phyloP scores from a whole-genome alignment of 2,797 vertebrate genomes.

The Centroberyx gerrardi region DNA sequence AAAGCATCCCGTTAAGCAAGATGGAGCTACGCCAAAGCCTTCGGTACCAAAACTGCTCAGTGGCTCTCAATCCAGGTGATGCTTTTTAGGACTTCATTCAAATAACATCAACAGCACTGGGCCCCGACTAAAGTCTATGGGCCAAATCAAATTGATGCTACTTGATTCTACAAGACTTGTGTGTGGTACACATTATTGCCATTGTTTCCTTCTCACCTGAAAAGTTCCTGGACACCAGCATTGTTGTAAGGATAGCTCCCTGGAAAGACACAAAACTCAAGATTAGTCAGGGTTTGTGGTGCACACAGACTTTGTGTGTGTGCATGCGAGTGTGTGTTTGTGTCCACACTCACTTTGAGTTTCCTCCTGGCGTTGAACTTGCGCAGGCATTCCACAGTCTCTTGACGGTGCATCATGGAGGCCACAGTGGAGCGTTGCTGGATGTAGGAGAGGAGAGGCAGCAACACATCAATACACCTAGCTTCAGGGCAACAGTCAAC shows the following conservation, averaged over 20 bases:
- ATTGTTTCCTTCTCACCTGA: constrained; percentile 88
- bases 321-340: not conserved
- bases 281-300: not conserved
- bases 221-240: constrained; percentile 99
- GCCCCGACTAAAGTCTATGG: not conserved
- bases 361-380: constrained; percentile 99
- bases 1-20: too few species aligned
- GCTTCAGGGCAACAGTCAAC: not conserved
- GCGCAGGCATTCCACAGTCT: constrained; percentile 98
- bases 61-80: not conserved
- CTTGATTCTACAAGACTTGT: not conserved
- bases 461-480: constrained; percentile 1
- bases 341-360: constrained; percentile 89
- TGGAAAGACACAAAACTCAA: constrained; percentile 66
- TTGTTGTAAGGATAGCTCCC: constrained; percentile 98
- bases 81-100: not conserved
- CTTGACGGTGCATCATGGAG: constrained; percentile 99
- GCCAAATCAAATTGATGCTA: not conserved
- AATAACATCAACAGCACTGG: too few species aligned
- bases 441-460: constrained; percentile 47
- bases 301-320: constrained; percentile 6
- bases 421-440: constrained; percentile 99
- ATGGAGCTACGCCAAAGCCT: too few species aligned
- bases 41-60: too few species aligned
- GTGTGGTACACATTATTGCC: not conserved